Evolutionary conservation across 1,140 invertebrate species (phyloP).

Genomic region (Drosophila pallidifrons): DNA sequence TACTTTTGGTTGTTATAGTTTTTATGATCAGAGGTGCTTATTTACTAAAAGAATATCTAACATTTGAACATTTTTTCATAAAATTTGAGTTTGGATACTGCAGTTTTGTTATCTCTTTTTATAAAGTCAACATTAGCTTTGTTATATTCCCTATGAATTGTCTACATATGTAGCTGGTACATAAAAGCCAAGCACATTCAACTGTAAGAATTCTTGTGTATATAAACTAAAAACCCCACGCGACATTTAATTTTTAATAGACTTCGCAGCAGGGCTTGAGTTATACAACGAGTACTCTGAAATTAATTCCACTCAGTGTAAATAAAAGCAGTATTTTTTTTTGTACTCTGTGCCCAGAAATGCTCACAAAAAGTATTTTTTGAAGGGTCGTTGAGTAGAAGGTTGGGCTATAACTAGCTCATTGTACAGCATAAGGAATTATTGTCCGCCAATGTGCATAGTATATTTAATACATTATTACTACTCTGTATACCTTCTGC

Average conservation of each 20-base stretch:
- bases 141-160: too few relatives aligned
- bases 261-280: constrained; percentile 26
- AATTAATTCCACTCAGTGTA: constrained; percentile 17
- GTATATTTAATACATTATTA: constrained; percentile 64
- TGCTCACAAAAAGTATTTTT: background rate
- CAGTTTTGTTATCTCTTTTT: too few relatives aligned
- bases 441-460: constrained; percentile 49
- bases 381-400: constrained; percentile 13
- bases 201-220: background rate
- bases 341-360: background rate
- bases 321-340: background rate
- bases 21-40: too few relatives aligned
- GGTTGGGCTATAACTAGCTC: background rate
- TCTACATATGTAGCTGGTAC: background rate
- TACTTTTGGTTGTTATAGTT: too few relatives aligned
- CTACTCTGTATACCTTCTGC: constrained; percentile 13
- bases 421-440: constrained; percentile 1
- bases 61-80: too few relatives aligned
- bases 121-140: too few relatives aligned
- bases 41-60: too few relatives aligned
- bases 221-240: constrained; percentile 45
- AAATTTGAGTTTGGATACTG: too few relatives aligned
- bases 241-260: constrained; percentile 63
- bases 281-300: constrained; percentile 11
- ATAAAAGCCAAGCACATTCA: constrained; percentile 3